These are phyloP conservation scores for Drosophila teissieri DNA, from an alignment of 1,140 invertebrate genomes.

Conservation along the genomic window DNA sequence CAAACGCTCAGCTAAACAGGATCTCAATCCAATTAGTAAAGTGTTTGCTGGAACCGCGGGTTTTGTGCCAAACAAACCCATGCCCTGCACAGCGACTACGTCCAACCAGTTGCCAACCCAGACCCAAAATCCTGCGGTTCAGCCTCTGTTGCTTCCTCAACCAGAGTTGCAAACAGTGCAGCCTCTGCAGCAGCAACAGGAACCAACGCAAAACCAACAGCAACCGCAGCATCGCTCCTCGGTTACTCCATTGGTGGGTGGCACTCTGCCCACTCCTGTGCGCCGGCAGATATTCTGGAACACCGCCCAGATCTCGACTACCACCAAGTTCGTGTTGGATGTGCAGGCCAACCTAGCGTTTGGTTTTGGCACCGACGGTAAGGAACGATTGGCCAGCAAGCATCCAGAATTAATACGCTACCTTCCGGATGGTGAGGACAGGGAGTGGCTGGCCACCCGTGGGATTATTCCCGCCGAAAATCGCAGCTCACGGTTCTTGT, in stretches of 20 bases:
- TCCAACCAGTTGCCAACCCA: conserved; percentile 22
- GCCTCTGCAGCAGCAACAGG: conserved; percentile 27
- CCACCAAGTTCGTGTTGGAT: conserved; percentile 80
- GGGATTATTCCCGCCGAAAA: conserved; percentile 78
- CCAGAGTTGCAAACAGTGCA: conserved; percentile 18
- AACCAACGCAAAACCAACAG: conserved; percentile 11
- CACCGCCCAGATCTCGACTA: conserved; percentile 75
- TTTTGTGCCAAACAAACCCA: conserved; percentile 50
- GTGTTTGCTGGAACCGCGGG: conserved; percentile 40
- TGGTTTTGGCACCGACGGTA: conserved; percentile 78
- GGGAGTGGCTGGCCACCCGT: conserved; percentile 72
- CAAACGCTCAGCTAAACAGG: conserved; percentile 64
- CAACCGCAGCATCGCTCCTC: conserved; percentile 15
- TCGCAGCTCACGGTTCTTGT: conserved; percentile 77
- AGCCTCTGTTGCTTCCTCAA: conserved; percentile 13
- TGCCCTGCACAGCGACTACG: conserved; percentile 41
- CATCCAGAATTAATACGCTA: conserved; percentile 83
- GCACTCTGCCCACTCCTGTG: conserved; percentile 59
- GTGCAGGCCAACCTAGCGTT: conserved; percentile 82
- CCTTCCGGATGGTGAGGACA: conserved; percentile 77
- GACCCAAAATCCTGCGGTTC: conserved; percentile 19
- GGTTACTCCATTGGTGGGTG: conserved; percentile 49
- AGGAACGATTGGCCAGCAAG: conserved; percentile 80
- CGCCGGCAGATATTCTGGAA: conserved; percentile 83
- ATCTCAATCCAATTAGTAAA: conserved; percentile 40